Evolutionary conservation across 1,140 invertebrate genomes (phyloP).

Genomic region (Neoseiulus cucumeris): DNA sequence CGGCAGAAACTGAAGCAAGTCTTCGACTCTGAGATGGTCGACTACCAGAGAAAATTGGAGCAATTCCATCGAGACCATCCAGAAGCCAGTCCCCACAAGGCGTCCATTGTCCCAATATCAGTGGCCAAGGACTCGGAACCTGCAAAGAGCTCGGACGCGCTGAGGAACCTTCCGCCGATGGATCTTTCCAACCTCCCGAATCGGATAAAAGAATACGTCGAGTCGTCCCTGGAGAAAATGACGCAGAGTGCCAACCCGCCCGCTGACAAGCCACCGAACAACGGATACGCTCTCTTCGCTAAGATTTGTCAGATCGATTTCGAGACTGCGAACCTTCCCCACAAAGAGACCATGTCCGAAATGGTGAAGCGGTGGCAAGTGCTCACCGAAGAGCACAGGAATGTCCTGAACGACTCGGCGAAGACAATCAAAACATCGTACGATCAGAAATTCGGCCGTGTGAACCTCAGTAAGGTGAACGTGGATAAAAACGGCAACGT

Average conservation of each 20-base stretch:
- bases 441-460: background rate
- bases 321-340: background rate
- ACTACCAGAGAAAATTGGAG: slow-evolving; percentile 6
- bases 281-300: slow-evolving; percentile 3
- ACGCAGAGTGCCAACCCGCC: background rate
- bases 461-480: background rate
- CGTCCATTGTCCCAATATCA: background rate
- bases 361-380: slow-evolving; percentile 6
- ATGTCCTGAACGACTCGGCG: background rate
- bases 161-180: background rate
- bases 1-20: background rate
- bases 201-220: background rate
- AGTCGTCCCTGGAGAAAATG: background rate
- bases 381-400: background rate
- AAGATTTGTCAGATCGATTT: slow-evolving; percentile 6
- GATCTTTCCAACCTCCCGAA: background rate
- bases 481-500: background rate
- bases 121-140: background rate
- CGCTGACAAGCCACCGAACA: background rate
- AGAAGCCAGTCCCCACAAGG: background rate
- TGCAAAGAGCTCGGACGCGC: background rate
- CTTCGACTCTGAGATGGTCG: slow-evolving; percentile 6
- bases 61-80: background rate
- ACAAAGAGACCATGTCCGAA: slow-evolving; percentile 2
- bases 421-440: background rate